Evolutionary conservation across 2,797 vertebrate species (phyloP).

Genomic region (Anguilla obscura): DNA sequence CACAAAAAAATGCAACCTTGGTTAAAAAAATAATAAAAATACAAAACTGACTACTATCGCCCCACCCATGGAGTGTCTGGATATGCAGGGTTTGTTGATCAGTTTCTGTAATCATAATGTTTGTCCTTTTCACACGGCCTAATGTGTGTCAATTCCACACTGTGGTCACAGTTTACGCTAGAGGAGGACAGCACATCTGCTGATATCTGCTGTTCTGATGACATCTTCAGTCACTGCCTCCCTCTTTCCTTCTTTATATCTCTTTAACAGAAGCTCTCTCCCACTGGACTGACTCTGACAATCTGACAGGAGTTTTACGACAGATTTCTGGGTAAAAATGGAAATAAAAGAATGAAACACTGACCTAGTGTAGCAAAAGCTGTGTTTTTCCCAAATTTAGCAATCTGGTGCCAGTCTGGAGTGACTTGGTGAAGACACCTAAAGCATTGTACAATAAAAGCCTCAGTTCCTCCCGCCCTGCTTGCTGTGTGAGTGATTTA

Average conservation of each 20-base stretch:
- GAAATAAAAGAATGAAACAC: constrained; percentile 56
- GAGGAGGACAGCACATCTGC: neutral
- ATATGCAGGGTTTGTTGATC: neutral
- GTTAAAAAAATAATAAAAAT: neutral
- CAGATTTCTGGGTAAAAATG: constrained; percentile 55
- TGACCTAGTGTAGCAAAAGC: constrained; percentile 51
- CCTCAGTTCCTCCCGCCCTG: neutral
- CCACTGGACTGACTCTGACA: constrained; percentile 52
- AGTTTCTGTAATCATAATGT: neutral
- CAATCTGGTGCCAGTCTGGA: constrained; percentile 48
- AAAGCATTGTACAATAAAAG: constrained; percentile 10
- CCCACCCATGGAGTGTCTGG: neutral
- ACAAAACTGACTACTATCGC: neutral
- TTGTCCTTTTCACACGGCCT: neutral
- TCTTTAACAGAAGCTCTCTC: constrained; percentile 48
- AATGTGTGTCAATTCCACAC: neutral
- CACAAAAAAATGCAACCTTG: constrained; percentile 16
- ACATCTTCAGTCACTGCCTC: constrained; percentile 46
- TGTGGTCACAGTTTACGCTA: neutral
- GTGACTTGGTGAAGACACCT: constrained; percentile 40
- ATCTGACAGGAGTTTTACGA: constrained; percentile 51
- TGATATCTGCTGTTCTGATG: neutral
- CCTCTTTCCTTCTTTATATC: constrained; percentile 59
- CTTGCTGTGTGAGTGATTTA: constrained; percentile 8
- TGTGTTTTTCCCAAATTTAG: constrained; percentile 27